Evolutionary conservation across 2,888 invertebrate species (phyloP), one percentile per base, ranked within the genome.

Genomic region (Pemphredon lugubris): DNA sequence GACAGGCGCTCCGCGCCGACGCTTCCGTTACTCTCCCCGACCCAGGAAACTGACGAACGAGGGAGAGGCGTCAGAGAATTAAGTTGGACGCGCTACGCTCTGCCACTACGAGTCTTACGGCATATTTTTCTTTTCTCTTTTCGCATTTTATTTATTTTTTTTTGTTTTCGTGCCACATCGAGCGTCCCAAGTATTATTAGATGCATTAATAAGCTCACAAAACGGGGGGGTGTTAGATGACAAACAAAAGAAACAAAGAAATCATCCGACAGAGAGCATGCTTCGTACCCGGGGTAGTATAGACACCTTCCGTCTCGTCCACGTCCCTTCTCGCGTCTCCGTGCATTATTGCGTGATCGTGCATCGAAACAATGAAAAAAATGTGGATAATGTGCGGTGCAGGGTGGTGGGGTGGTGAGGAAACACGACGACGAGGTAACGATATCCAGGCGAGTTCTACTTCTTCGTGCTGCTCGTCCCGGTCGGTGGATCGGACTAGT

Each of bases 1-100:
- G 93, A 92, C 84, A 93, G 90, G 71, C 94, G 92, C 85, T 93
- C 92, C 76, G 91, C 91, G 65, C 83, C 83, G 83, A 91, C 91
- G 83, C 91, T 92, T 70, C 92, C 93, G 86, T 92, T 92, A 75
- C 92, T 92, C 86, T 92, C 92, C 77, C 90, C 91, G 68, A 90
- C 89, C 88, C 90, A 90, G 70, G 90, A 88, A 81, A 89, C 90
- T 90, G 82, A 73, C 53, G 75, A 77, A 77, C 77, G 76, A 79
- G n/a, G 76, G 73, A 79, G 50, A 72, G 58, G 44, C 66, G 67
- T 79, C 23, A 73, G 65, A 67, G 69, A 48, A 67, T 70, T 59
- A 48, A 21, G 45, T 64, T 47, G 30, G 58, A 42, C 34, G 55
- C 63, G 51, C 20, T 58, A 66, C 53, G 61, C 55, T 66, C 65